These are phyloP conservation scores for Polydrusus pterygomalis DNA, from an alignment of 2,888 invertebrate genomes.

Conservation along the genomic window DNA sequence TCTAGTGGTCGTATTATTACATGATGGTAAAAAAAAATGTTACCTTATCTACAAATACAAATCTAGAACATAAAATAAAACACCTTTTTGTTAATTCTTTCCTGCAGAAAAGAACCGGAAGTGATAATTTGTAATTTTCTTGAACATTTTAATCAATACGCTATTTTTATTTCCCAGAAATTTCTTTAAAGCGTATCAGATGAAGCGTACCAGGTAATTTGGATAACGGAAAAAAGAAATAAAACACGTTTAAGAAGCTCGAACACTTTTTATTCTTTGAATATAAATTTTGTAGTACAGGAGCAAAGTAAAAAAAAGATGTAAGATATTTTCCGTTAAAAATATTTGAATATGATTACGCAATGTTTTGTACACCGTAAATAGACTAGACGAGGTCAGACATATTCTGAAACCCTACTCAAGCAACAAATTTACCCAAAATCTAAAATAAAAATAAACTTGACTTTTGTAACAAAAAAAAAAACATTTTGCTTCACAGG, in stretches of 20 bases:
- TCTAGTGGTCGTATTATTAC: too few species aligned
- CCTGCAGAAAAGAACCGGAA: slow-evolving; percentile 17
- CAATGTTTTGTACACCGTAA: too few species aligned
- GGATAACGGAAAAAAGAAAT: not conserved
- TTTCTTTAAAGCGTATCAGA: not conserved
- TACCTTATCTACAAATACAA: not conserved
- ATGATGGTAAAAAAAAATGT: not conserved
- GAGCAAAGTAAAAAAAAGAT: not conserved
- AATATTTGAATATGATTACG: too few species aligned
- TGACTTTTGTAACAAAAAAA: too few species aligned
- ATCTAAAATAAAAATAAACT: too few species aligned
- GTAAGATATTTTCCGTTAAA: too few species aligned
- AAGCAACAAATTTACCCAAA: too few species aligned
- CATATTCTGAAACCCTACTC: too few species aligned
- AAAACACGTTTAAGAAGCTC: not conserved
- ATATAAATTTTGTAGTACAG: not conserved
- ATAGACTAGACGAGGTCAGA: too few species aligned
- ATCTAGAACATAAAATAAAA: not conserved
- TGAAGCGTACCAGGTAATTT: not conserved
- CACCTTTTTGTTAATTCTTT: slow-evolving; percentile 1
- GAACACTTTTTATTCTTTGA: not conserved
- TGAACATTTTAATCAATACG: slow-evolving; percentile 24
- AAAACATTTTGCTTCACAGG: too few species aligned
- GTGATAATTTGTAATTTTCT: slow-evolving; percentile 22
- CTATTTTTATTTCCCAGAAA: slow-evolving; percentile 19